Conservation (phyloP, 2,113 vertebrate species). For the Rhegmatorhina hoffmannsi region DNA sequence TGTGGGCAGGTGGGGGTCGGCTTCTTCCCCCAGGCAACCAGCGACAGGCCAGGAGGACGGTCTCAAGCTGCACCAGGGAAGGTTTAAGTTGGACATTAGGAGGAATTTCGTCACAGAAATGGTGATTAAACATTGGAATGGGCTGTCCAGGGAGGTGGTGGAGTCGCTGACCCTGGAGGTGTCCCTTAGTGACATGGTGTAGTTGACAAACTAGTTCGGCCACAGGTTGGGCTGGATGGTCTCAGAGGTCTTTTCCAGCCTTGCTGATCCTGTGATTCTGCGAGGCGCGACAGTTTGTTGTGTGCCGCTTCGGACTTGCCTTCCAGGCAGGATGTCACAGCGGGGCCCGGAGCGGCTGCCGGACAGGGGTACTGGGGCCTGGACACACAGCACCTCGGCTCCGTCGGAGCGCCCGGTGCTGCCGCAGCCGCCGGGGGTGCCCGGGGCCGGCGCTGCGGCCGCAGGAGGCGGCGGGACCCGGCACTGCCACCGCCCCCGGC, state of each 20-base stretch:
- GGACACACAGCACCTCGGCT: neutral
- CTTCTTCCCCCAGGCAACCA: neutral
- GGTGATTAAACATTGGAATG: neutral
- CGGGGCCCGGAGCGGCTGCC: neutral
- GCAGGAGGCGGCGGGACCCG: too few species aligned
- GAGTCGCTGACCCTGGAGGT: neutral
- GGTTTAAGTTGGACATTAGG: neutral
- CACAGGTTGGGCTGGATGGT: neutral
- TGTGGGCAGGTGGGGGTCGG: neutral
- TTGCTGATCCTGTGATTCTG: too few species aligned
- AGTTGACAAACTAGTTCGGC: neutral
- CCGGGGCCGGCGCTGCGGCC: neutral
- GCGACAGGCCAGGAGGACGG: fast-evolving
- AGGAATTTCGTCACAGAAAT: neutral
- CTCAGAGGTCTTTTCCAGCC: neutral
- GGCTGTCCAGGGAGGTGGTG: neutral
- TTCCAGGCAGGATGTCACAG: fast-evolving
- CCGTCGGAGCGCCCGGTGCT: too few species aligned
- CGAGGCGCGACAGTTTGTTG: fast-evolving
- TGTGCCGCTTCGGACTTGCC: fast-evolving
- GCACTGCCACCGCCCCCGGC: neutral
- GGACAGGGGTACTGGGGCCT: fast-evolving
- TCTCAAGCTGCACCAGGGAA: neutral
- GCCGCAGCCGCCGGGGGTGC: too few species aligned
- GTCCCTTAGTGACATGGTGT: neutral